phyloP scores from a whole-genome alignment of 2,888 invertebrate species.

The Tenthredo notha region DNA sequence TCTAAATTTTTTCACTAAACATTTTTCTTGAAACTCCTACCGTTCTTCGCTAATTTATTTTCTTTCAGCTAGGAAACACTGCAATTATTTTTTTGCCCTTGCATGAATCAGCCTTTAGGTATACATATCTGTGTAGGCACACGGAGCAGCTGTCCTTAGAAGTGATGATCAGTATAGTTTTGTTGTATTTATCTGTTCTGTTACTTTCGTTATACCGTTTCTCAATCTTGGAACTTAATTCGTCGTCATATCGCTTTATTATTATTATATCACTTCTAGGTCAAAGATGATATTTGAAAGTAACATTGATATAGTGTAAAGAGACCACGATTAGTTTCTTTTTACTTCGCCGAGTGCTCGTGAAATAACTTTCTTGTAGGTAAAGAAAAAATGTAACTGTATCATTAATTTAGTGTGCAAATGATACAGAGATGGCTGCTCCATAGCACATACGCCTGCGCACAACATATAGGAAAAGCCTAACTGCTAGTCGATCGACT shows the following conservation, averaged over 20 bases:
- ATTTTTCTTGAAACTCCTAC: constrained; percentile 56
- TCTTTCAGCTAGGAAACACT: constrained; percentile 75
- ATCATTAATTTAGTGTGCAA: neutral
- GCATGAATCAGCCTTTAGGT: constrained; percentile 72
- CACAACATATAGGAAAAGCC: constrained; percentile 75
- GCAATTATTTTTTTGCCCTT: constrained; percentile 75
- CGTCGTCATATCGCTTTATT: neutral
- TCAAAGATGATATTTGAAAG: neutral
- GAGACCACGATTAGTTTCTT: neutral
- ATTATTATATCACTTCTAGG: neutral
- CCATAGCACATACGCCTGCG: constrained; percentile 75
- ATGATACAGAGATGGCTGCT: constrained; percentile 72
- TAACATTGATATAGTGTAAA: neutral
- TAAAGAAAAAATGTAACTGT: neutral
- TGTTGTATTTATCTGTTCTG: neutral
- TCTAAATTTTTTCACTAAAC: constrained; percentile 35
- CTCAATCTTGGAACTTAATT: neutral
- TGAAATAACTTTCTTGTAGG: neutral
- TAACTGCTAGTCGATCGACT: constrained; percentile 74
- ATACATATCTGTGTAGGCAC: constrained; percentile 71
- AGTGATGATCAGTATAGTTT: constrained; percentile 14
- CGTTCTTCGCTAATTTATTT: constrained; percentile 64
- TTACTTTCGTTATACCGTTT: neutral
- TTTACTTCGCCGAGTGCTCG: neutral
- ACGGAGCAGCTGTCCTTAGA: constrained; percentile 76